A percentile compares a stretch with the other conserved stretches of the same genome.
phyloP scores from a whole-genome alignment of 2,113 vertebrate species.

The Trichechus manatus region DNA sequence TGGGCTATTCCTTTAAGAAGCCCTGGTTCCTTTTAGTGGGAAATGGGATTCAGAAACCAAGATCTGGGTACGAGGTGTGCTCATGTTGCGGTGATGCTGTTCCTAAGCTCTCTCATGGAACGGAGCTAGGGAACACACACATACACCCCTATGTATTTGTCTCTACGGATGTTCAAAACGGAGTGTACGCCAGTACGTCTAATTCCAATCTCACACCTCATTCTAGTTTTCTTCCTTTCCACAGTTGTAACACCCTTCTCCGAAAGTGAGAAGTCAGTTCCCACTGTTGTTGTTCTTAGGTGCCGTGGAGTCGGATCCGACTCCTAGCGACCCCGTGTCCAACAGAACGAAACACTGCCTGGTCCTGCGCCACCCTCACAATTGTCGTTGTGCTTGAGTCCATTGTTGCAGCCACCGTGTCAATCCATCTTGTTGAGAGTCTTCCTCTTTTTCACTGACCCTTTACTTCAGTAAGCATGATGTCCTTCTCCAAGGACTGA shows the following conservation, averaged over 20 bases:
- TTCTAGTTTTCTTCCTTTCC: constrained; percentile 3
- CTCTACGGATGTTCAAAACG: not conserved
- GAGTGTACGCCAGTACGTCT: not conserved
- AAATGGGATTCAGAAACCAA: constrained; percentile 34
- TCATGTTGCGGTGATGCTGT: not conserved
- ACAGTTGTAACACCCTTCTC: not conserved
- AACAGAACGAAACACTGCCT: too few species aligned
- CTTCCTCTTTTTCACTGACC: too few species aligned
- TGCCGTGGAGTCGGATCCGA: too few species aligned
- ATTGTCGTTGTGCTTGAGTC: too few species aligned
- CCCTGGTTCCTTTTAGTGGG: not conserved
- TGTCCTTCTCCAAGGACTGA: too few species aligned
- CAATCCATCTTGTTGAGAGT: too few species aligned
- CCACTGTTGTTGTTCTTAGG: too few species aligned
- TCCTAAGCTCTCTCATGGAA: not conserved
- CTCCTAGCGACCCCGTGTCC: too few species aligned
- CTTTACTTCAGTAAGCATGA: too few species aligned
- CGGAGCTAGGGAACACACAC: not conserved
- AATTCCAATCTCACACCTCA: not conserved
- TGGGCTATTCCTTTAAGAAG: constrained; percentile 3
- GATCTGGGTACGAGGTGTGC: not conserved
- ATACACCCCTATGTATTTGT: not conserved
- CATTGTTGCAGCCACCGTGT: too few species aligned
- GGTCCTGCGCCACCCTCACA: too few species aligned
- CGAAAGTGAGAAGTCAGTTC: not conserved